Evolutionary conservation across 2,797 vertebrate genomes (phyloP), one percentile per base, ranked within the genome.

Genomic region (Xiphophorus birchmanni): DNA sequence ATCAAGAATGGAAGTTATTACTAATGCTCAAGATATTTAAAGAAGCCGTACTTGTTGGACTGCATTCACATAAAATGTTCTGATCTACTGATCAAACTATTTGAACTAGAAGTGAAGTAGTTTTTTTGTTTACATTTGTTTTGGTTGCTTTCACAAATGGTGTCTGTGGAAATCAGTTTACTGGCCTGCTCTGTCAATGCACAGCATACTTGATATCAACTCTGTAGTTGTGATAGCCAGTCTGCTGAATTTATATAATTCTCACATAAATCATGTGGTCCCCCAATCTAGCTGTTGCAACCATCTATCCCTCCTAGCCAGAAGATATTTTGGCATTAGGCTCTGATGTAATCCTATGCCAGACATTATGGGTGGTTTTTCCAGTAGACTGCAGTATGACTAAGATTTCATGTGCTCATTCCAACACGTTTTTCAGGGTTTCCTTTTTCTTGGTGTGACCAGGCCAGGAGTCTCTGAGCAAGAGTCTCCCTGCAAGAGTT

Each of bases 281-380:
- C 54, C 80, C 42, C 17, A 87, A 80, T 90, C 77, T 80, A 90
- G 88, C 84, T 86, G 84, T 86, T 90, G 80, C 87, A 90, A 90
- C 90, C 85, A 90, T 88, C 82, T 79, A 73, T 88, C 91, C 69
- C 77, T 65, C 32, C 17, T 90, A 84, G 86, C 88, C 79, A 58
- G 88, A 87, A 90, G 92, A 90, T 84, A 87, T 88, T 91, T 87
- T 91, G 91, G 89, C 89, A 60, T 79, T 81, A 58, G 71, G 77
- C 76, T 71, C 80, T 78, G 76, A 72, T 58, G 13, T 82, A 84
- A 85, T 87, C 84, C 79, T 80, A 76, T 84, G 88, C 88, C 90
- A 94, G 88, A 90, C 89, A 88, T 88, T 88, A 86, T 78, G 86
- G 87, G 87, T 91, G 91, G 85, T 89, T 93, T 93, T 90, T 88